Conservation (phyloP, 1,140 invertebrate species). For the Littorina saxatilis region DNA sequence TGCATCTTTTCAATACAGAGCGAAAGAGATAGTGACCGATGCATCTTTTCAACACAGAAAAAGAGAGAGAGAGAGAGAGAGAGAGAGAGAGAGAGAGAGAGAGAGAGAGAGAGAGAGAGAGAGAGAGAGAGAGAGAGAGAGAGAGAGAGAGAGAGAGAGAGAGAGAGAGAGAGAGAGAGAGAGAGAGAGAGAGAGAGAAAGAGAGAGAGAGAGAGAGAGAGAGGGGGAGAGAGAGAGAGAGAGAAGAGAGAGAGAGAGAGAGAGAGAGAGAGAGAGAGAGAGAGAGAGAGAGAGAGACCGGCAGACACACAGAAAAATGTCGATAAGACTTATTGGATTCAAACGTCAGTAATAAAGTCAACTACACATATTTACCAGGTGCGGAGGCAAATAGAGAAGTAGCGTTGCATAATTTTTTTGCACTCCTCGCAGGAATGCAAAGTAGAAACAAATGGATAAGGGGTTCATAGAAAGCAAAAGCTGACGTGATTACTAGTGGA, state of each 20-base stretch:
- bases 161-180: slow-evolving; percentile 6
- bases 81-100: slow-evolving; percentile 9
- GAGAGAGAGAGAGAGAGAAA: slow-evolving; percentile 2
- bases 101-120: not conserved
- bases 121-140: slow-evolving; percentile 1
- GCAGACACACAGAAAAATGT: not conserved
- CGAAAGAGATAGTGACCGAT: no score
- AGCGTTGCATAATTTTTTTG: no score
- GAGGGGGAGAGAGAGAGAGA: not conserved
- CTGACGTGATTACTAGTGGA: no score
- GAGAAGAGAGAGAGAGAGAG: not conserved
- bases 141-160: slow-evolving; percentile 9
- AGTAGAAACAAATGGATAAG: no score
- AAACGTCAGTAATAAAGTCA: no score
- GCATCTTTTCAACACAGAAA: slow-evolving; percentile 24
- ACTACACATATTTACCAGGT: no score
- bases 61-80: slow-evolving; percentile 10
- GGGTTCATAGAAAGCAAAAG: no score
- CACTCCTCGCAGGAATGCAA: no score
- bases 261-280: not conserved
- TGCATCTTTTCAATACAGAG: no score
- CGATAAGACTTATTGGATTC: no score
- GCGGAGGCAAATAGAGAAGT: no score
- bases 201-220: slow-evolving; percentile 9
- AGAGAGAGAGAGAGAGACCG: not conserved